These are phyloP conservation scores for Tokudaia muenninki DNA, from an alignment of 2,797 vertebrate species.

Conservation along the genomic window DNA sequence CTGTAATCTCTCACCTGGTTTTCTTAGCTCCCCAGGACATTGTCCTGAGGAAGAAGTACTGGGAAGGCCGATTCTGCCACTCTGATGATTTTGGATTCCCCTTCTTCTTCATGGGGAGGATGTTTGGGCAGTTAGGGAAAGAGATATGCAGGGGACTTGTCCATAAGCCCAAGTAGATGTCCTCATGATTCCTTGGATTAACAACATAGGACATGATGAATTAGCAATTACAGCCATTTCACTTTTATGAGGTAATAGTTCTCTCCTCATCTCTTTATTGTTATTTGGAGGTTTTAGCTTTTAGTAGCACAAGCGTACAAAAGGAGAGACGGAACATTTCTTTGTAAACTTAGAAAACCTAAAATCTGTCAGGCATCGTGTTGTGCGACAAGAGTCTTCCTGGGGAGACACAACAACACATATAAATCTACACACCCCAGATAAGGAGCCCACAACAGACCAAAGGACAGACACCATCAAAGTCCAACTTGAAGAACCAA, in stretches of 20 bases:
- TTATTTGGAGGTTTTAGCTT: neutral
- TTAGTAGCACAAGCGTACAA: neutral
- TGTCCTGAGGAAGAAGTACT: neutral
- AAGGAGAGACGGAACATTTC: neutral
- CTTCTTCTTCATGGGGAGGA: neutral
- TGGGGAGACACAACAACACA: neutral
- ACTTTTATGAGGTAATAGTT: neutral
- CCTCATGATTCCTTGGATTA: neutral
- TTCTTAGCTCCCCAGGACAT: neutral
- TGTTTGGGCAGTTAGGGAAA: neutral
- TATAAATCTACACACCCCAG: neutral
- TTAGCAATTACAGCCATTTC: neutral
- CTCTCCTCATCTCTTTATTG: neutral
- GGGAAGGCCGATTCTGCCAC: neutral
- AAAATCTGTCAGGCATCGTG: neutral
- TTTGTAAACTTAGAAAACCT: slow-evolving; percentile 42
- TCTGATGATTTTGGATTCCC: neutral
- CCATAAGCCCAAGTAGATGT: neutral
- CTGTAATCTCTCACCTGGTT: neutral
- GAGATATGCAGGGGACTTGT: neutral
- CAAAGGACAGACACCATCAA: neutral
- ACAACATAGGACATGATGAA: neutral
- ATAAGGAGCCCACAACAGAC: neutral
- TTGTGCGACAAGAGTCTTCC: neutral
- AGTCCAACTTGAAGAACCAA: neutral